Base-by-base conservation (phyloP, 2,888 invertebrate genomes). In the Tipula lateralis region DNA sequence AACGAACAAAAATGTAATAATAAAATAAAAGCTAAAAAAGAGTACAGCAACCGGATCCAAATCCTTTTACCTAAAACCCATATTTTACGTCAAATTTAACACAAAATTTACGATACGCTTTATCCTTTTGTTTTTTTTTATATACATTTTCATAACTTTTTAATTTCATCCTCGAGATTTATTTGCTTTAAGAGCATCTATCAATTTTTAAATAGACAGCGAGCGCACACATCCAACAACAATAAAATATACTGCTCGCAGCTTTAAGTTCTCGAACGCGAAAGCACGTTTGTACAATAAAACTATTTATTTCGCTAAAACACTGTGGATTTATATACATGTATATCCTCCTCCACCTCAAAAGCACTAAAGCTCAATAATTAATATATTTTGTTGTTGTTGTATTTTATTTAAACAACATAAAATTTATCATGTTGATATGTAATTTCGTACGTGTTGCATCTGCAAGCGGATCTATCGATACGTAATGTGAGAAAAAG, bases 11-110 rank as follows among this genome's bases (percentile, higher is more conserved):
- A 39, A 39, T n/a, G n/a, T n/a, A n/a, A n/a, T n/a, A n/a, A n/a
- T n/a, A n/a, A n/a, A n/a, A n/a, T n/a, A n/a, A n/a, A n/a, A n/a
- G n/a, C n/a, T n/a, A n/a, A n/a, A n/a, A n/a, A n/a, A n/a, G n/a
- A n/a, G n/a, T n/a, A n/a, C n/a, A n/a, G n/a, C n/a, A 66, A 19
- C 24, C 66, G 24, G 66, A 66, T 66, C 9, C 13, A 9, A 66
- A 66, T 66, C 66, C 66, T 9, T 66, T 9, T 66, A 66, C 66
- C 66, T 66, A 66, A 66, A 66, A 66, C 66, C 66, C 66, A 66
- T 66, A 66, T 66, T 66, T 66, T 66, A 66, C 66, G 24, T 66
- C 24, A 66, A 66, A 66, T 66, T 66, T 66, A 66, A 66, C 66
- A 66, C 66, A 24, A 24, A 66, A 66, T 66, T 66, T 66, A 66